A percentile compares a stretch with the other conserved stretches of the same genome.
These are phyloP conservation scores for Petrolisthes manimaculis DNA, from an alignment of 2,888 invertebrate species.

Conservation along the genomic window DNA sequence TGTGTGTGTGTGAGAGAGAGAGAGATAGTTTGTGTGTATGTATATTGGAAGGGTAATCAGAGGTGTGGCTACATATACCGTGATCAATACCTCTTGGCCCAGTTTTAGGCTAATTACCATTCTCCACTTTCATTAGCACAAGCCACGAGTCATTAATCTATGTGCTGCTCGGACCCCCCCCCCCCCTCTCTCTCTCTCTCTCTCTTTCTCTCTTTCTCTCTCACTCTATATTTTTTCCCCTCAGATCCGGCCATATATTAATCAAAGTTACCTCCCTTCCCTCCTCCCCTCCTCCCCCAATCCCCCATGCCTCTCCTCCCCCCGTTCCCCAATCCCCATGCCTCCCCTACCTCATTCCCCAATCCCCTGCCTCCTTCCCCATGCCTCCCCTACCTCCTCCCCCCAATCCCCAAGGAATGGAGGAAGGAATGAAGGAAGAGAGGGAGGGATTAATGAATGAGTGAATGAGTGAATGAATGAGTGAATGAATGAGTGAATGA, in stretches of 20 bases:
- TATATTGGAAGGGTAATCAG: background rate
- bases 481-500: too few relatives aligned
- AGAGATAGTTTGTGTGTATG: background rate
- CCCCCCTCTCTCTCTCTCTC: background rate
- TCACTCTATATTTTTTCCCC: constrained; percentile 6
- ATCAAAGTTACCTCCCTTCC: background rate
- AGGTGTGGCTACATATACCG: background rate
- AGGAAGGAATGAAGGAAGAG: too few relatives aligned
- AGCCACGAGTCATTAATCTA: constrained; percentile 23
- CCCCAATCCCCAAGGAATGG: too few relatives aligned
- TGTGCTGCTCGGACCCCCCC: background rate
- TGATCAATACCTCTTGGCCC: constrained; percentile 31
- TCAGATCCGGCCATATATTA: too few relatives aligned
- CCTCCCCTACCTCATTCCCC: background rate
- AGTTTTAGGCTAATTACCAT: constrained; percentile 30
- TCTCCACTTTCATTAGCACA: constrained; percentile 25
- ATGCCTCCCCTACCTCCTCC: too few relatives aligned
- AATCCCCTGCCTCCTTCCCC: background rate
- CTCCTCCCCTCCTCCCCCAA: background rate
- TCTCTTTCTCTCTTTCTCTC: background rate
- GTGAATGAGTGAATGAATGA: too few relatives aligned
- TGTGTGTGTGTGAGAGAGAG: background rate
- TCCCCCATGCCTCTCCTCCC: background rate
- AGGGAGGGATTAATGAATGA: too few relatives aligned
- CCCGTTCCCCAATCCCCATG: background rate